Conservation (phyloP, 2,888 invertebrate species). For the Idaea dimidiata region DNA sequence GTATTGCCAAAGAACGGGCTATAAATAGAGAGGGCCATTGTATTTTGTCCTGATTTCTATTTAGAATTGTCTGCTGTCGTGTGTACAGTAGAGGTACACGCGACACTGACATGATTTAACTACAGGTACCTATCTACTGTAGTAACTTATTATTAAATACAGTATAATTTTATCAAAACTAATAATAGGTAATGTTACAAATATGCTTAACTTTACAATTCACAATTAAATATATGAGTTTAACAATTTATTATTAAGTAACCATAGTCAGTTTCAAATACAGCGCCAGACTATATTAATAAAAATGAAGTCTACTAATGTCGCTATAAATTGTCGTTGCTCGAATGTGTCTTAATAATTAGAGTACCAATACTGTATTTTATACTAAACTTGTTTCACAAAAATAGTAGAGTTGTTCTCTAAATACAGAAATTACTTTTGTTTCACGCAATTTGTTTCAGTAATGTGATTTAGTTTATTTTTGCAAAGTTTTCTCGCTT, state of each 20-base stretch:
- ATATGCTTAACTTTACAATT: too few species aligned
- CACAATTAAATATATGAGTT: too few species aligned
- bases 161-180: too few species aligned
- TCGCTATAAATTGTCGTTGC: neutral
- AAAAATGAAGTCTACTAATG: neutral
- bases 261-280: too few species aligned
- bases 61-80: neutral
- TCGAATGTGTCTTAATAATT: neutral
- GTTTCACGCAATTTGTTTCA: slow-evolving; percentile 1
- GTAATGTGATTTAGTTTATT: slow-evolving; percentile 1
- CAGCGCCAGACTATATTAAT: too few species aligned
- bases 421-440: neutral
- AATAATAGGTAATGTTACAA: too few species aligned
- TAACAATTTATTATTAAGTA: too few species aligned
- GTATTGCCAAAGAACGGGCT: neutral
- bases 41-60: slow-evolving; percentile 1
- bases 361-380: neutral
- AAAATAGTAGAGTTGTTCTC: neutral
- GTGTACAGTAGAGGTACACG: neutral
- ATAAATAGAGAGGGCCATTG: slow-evolving; percentile 3
- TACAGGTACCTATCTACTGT: too few species aligned
- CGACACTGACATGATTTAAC: neutral
- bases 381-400: neutral
- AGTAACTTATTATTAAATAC: too few species aligned
- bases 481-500: neutral